Evolutionary conservation across 37 sponge, comb jelly and placozoan genomes (phyloP).

Genomic region (Crambe crambe): DNA sequence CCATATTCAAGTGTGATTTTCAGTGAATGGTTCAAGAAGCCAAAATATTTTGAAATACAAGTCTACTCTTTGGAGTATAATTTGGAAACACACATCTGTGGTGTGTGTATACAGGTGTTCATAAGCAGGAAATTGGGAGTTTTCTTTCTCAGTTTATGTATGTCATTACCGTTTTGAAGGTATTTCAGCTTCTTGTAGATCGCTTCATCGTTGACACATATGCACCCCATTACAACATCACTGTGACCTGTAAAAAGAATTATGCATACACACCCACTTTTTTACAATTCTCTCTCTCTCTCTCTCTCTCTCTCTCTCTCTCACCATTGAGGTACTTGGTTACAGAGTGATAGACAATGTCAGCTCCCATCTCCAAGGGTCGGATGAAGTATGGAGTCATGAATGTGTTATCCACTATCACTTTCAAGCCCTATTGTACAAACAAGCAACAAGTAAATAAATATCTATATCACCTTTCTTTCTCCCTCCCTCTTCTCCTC

Average conservation of each 20-base stretch:
- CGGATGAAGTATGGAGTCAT: slow-evolving; percentile 94
- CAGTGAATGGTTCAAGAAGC: too few species aligned
- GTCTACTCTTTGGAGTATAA: too few species aligned
- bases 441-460: too few species aligned
- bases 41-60: too few species aligned
- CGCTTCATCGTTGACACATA: slow-evolving; percentile 77
- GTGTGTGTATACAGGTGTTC: too few species aligned
- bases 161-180: slow-evolving; percentile 77
- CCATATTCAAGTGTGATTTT: too few species aligned
- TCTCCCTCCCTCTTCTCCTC: too few species aligned
- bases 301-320: neutral
- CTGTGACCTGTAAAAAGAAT: slow-evolving; percentile 66
- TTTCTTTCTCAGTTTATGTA: too few species aligned
- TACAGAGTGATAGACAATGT: slow-evolving; percentile 90
- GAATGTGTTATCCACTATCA: slow-evolving; percentile 98
- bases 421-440: slow-evolving; percentile 66
- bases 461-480: too few species aligned
- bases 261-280: slow-evolving; percentile 26
- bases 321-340: slow-evolving; percentile 97
- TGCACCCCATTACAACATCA: slow-evolving; percentile 95
- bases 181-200: slow-evolving; percentile 68
- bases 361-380: slow-evolving; percentile 91
- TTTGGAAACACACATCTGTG: too few species aligned
- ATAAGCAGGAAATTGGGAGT: too few species aligned
- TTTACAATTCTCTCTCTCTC: slow-evolving; percentile 13